phyloP scores from a whole-genome alignment of 2,888 invertebrate genomes.

The Cantharis lateralis region DNA sequence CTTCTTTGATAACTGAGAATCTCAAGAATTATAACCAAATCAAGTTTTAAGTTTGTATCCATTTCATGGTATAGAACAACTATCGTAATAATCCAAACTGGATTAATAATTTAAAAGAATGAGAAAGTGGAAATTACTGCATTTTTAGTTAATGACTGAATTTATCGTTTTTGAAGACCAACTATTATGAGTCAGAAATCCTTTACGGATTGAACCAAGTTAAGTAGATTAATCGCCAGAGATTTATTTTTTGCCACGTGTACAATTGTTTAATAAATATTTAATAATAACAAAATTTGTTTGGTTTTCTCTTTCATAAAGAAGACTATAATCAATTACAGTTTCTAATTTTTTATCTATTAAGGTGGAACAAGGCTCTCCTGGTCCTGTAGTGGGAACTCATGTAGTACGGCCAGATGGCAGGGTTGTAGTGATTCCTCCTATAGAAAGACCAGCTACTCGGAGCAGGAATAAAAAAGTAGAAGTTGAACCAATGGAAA shows the following conservation, averaged over 20 bases:
- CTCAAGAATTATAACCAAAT: too few relatives aligned
- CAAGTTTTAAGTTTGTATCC: too few relatives aligned
- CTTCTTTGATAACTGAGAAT: too few relatives aligned
- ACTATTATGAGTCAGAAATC: too few relatives aligned
- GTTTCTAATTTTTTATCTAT: background rate
- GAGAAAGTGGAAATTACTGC: too few relatives aligned
- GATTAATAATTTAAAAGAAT: too few relatives aligned
- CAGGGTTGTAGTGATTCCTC: constrained; percentile 76
- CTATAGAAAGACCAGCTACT: constrained; percentile 82
- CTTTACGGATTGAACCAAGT: background rate
- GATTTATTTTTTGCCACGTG: background rate
- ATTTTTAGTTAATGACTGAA: too few relatives aligned
- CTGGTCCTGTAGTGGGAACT: constrained; percentile 51
- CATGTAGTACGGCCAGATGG: constrained; percentile 78
- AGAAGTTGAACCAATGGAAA: constrained; percentile 16
- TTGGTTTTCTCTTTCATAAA: background rate
- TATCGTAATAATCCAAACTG: too few relatives aligned
- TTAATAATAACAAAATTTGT: background rate
- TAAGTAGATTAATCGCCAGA: too few relatives aligned
- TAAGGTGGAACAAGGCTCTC: background rate
- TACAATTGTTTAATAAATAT: background rate
- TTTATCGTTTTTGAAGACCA: too few relatives aligned
- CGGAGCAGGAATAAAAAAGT: constrained; percentile 66
- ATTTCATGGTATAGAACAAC: too few relatives aligned
- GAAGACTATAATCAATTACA: background rate